Conservation (phyloP, 2,113 vertebrate species). For the Atractosteus spatula region DNA sequence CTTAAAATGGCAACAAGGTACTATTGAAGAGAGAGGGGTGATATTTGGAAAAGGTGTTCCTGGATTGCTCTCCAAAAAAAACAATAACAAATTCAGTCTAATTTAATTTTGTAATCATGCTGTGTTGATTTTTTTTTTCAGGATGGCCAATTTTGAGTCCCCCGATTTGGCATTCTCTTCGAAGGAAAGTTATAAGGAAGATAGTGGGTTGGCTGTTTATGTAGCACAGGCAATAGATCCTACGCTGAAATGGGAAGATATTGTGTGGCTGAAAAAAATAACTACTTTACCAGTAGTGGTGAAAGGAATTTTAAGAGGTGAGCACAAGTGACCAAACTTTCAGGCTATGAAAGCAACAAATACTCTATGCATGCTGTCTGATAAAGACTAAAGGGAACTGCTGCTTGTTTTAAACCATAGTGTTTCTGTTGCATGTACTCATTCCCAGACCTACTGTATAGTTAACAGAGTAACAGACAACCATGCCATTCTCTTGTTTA, state of each 20-base stretch:
- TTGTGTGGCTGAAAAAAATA: conserved; percentile 65
- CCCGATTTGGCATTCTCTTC: conserved; percentile 78
- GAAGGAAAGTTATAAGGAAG: conserved; percentile 73
- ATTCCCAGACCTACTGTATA: too few species aligned
- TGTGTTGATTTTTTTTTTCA: conserved; percentile 32
- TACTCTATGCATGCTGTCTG: too few species aligned
- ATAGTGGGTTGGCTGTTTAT: conserved; percentile 86
- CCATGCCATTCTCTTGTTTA: too few species aligned
- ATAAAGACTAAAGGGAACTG: too few species aligned
- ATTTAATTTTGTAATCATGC: conserved; percentile 10
- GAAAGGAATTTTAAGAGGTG: conserved; percentile 75
- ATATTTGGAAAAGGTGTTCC: conserved; percentile 3
- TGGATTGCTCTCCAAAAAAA: conserved; percentile 60
- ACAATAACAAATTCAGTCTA: conserved; percentile 44
- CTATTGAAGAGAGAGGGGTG: conserved; percentile 58
- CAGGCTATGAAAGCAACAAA: background rate
- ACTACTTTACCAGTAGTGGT: conserved; percentile 65
- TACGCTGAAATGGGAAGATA: conserved; percentile 70
- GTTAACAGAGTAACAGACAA: too few species aligned
- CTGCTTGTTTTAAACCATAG: too few species aligned
- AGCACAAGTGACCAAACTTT: background rate
- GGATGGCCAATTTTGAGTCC: conserved; percentile 86
- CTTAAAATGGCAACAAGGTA: conserved; percentile 69
- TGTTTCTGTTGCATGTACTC: too few species aligned
- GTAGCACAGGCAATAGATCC: conserved; percentile 84